phyloP scores from a whole-genome alignment of 2,113 vertebrate species.

The Cromileptes altivelis region DNA sequence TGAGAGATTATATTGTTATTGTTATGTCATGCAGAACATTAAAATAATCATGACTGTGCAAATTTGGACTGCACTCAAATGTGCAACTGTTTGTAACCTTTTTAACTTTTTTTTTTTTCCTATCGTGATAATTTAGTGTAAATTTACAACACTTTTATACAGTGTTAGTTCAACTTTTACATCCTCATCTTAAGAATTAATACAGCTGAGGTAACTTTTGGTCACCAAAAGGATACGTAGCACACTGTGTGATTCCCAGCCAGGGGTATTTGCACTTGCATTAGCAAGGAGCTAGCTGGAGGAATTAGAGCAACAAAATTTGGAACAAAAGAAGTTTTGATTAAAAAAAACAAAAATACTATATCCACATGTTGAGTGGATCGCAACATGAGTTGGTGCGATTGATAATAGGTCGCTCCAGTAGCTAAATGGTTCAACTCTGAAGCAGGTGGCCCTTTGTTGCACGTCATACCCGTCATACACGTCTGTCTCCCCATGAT shows the following conservation, averaged over 20 bases:
- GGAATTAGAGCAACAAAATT: no score
- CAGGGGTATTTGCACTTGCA: no score
- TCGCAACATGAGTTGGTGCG: no score
- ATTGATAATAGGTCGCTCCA: no score
- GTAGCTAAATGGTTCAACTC: no score
- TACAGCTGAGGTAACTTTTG: neutral
- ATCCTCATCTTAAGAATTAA: neutral
- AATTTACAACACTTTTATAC: neutral
- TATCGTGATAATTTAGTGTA: neutral
- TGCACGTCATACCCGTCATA: no score
- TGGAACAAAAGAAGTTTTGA: no score
- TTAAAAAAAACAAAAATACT: no score
- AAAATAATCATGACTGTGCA: neutral
- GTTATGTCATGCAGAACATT: neutral
- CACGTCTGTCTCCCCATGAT: no score
- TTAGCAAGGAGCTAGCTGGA: no score
- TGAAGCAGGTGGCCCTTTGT: no score
- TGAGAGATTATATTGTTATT: neutral
- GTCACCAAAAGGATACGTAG: neutral
- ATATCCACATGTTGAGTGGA: no score
- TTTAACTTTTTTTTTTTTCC: neutral
- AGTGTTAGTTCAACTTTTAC: neutral
- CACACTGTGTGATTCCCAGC: neutral
- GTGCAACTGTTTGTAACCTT: neutral
- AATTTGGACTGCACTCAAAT: neutral